These are phyloP conservation scores for Hycleus cichorii DNA, from an alignment of 1,140 invertebrate species.

Conservation along the genomic window DNA sequence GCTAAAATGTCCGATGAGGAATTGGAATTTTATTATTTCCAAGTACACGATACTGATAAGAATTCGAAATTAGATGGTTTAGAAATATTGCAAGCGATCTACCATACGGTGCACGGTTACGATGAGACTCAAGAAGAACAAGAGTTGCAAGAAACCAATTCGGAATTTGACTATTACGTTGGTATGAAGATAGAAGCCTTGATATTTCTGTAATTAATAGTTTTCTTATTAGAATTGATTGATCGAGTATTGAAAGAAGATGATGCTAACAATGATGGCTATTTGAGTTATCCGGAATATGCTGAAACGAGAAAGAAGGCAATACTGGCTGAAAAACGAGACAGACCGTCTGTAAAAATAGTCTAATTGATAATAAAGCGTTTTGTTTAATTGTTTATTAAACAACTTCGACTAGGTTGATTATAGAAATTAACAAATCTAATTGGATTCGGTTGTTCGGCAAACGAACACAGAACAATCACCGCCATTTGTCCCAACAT, in stretches of 20 bases:
- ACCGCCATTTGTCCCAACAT: conserved; percentile 28
- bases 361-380: neutral
- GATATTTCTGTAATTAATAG: conserved; percentile 1
- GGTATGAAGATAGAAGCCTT: conserved; percentile 34
- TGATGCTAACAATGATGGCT: conserved; percentile 75
- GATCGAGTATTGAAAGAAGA: conserved; percentile 71
- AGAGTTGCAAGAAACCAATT: conserved; percentile 16
- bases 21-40: conserved; percentile 59
- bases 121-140: conserved; percentile 33
- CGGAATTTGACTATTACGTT: conserved; percentile 44
- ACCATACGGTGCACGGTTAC: conserved; percentile 51
- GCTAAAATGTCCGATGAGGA: conserved; percentile 64
- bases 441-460: neutral
- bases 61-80: conserved; percentile 74
- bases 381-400: no score
- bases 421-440: no score
- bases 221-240: conserved; percentile 56
- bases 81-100: conserved; percentile 64
- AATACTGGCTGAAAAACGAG: conserved; percentile 1
- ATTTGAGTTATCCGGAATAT: conserved; percentile 73
- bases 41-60: conserved; percentile 72
- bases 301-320: conserved; percentile 47
- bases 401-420: no score
- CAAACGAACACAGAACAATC: conserved; percentile 23
- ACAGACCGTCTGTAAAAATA: conserved; percentile 7